Evolutionary conservation across 92 coral and sea anemone genomes (phyloP), one percentile per base, ranked within the genome.

Genomic region (Epizoanthus ramosus): DNA sequence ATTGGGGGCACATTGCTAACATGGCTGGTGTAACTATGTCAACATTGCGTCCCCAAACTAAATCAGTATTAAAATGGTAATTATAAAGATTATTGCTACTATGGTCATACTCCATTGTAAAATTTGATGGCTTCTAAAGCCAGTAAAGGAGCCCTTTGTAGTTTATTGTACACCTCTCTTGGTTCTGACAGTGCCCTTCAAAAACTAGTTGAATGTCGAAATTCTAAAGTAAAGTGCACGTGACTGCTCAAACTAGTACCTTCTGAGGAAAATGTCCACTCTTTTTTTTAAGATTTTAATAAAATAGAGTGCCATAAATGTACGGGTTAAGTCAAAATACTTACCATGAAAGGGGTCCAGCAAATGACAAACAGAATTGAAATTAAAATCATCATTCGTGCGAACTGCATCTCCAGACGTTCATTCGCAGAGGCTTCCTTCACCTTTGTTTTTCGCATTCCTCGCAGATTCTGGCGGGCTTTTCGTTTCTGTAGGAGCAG

Each of bases 281-380:
- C 3, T 3, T 67, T 15, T 67, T 5, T 67, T 1, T 31, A 66
- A 67, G 7, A 50, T 13, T 16, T 50, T 50, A 31, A 4, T 31
- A 19, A 17, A 33, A 33, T 25, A 10, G 41, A 67, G 41, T 33
- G 12, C 47, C 41, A 15, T 39, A 43, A 6, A 16, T 6, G 24
- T 24, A 28, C 22, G 39, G 17, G 72, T 4, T 67, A 37, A 17
- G 2, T 4, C 68, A 3, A 8, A 75, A 3, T 39, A 61, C 82
- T 16, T 77, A 77, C 82, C 82, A 77, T 77, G 21, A 77, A 77
- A 0, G 82, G 82, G 7, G 71, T 77, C 82, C 82, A 77, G 25
- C 82, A 77, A 69, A 77, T 23, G 10, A 77, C 28, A 22, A 77
- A 77, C 45, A 77, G 82, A 17, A 61, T 61, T 5, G 82, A 77